These are phyloP conservation scores for Staurois parvus DNA, from an alignment of 2,797 vertebrate genomes.

Conservation along the genomic window DNA sequence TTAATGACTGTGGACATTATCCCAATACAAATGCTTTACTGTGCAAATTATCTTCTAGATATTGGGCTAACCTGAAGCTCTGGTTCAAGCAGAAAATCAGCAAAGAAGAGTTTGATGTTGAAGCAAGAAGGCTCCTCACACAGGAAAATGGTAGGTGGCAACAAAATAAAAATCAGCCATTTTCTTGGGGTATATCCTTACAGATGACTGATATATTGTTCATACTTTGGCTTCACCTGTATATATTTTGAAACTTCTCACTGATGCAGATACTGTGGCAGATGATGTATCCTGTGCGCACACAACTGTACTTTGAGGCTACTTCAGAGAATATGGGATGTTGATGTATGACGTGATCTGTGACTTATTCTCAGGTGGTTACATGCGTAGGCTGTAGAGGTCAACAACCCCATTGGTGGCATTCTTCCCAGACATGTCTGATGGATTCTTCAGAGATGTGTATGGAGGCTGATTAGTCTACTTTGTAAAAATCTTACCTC, in stretches of 20 bases:
- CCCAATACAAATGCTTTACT: too few relatives aligned
- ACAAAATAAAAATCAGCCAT: background rate
- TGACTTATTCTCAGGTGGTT: background rate
- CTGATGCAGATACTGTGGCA: background rate
- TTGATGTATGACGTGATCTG: background rate
- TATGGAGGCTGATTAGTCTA: too few relatives aligned
- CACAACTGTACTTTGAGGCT: background rate
- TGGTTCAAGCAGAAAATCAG: slow-evolving; percentile 99
- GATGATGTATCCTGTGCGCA: background rate
- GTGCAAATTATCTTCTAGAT: slow-evolving; percentile 75
- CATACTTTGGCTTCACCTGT: background rate
- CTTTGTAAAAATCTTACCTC: too few relatives aligned
- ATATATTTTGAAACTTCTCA: background rate
- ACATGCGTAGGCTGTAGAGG: background rate
- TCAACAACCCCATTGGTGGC: too few relatives aligned
- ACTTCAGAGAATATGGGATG: background rate
- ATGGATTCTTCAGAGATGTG: too few relatives aligned
- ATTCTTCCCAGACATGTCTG: too few relatives aligned
- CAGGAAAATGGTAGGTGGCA: slow-evolving; percentile 88
- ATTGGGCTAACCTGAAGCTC: slow-evolving; percentile 97
- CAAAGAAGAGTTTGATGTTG: slow-evolving; percentile 96
- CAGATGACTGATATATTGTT: background rate
- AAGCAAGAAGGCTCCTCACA: slow-evolving; percentile 91
- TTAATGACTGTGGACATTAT: too few relatives aligned
- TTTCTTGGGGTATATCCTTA: background rate